Base-by-base conservation (phyloP, 2,888 invertebrate species). In the Meiosimyza platycephala region DNA sequence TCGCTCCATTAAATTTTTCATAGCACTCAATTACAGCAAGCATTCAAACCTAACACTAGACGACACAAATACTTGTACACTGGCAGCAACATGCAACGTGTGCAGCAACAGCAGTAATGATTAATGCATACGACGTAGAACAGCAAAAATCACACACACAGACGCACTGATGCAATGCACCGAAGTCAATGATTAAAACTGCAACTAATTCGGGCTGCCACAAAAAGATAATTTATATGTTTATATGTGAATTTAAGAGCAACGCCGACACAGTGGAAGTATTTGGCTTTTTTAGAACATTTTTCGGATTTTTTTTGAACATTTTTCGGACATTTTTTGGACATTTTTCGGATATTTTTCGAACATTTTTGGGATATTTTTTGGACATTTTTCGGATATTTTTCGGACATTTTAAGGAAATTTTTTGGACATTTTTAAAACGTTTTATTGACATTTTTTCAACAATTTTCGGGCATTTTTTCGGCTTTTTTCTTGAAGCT, bases 101-200 rank as follows among this genome's bases (percentile, higher is more conserved):
- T 47, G 47, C 62, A 63, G 40, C 47, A n/a, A n/a, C n/a, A 40
- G 47, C 63, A 47, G 47, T 47, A 22, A 28, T 63, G 63, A 63
- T 63, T 48, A 63, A 63, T 40, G 48, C 18, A 48, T 47, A 16
- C 16, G 52, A 7, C 18, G 16, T 28, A 65, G 52, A 16, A 65
- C 15, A 13, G 16, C 47, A 64, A 18, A 64, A 15, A 64, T 51
- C 16, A 22, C 52, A 50, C 52, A 50, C 16, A 18, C 48, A 15
- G 47, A n/a, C 16, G 63, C 16, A n/a, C 15, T n/a, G n/a, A n/a
- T n/a, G 50, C 50, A 33, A 67, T 47, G 13, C 28, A 66, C 22
- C 57, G 59, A 48, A 68, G 68, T 18, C 50, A 55, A 55, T 68
- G 68, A 68, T 68, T 68, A 68, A 68, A 68, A 68, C 50, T 57